phyloP scores from a whole-genome alignment of 1,140 invertebrate genomes.

The Pseudoatta argentina region DNA sequence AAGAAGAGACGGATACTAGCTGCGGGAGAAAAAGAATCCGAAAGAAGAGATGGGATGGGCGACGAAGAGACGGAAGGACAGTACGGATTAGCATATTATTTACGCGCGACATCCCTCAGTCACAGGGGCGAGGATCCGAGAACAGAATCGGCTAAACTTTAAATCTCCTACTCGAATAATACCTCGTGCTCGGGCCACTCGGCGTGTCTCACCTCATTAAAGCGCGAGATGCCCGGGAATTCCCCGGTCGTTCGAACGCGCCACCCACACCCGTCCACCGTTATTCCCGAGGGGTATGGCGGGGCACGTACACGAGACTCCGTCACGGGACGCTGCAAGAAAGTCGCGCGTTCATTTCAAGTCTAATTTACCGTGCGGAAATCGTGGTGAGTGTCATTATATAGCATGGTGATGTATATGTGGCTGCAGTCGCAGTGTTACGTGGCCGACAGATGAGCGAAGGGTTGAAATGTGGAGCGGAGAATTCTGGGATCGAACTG shows the following conservation, averaged over 20 bases:
- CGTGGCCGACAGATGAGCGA: constrained; percentile 58
- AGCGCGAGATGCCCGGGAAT: constrained; percentile 72
- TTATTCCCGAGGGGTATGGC: not conserved
- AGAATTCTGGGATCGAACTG: constrained; percentile 28
- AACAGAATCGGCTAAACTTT: constrained; percentile 82
- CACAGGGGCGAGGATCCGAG: constrained; percentile 74
- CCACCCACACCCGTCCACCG: not conserved
- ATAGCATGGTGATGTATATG: constrained; percentile 38
- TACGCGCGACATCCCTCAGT: constrained; percentile 79
- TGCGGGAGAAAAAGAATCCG: constrained; percentile 42
- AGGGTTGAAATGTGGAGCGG: constrained; percentile 9
- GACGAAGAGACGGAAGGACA: constrained; percentile 52
- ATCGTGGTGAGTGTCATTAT: constrained; percentile 72
- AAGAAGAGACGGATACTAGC: constrained; percentile 28
- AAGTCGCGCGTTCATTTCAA: constrained; percentile 76
- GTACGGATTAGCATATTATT: constrained; percentile 84
- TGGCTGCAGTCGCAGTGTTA: constrained; percentile 60
- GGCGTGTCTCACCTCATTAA: constrained; percentile 78
- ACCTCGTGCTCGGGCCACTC: constrained; percentile 76
- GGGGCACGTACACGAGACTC: constrained; percentile 57
- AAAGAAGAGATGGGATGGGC: constrained; percentile 55
- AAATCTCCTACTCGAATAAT: constrained; percentile 82
- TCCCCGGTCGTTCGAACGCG: constrained; percentile 53
- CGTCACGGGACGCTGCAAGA: constrained; percentile 60
- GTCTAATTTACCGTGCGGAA: constrained; percentile 73